A percentile compares a stretch with the other conserved stretches of the same genome.
Conservation (phyloP, 2,797 vertebrate genomes). For the Labeo calbasu region DNA sequence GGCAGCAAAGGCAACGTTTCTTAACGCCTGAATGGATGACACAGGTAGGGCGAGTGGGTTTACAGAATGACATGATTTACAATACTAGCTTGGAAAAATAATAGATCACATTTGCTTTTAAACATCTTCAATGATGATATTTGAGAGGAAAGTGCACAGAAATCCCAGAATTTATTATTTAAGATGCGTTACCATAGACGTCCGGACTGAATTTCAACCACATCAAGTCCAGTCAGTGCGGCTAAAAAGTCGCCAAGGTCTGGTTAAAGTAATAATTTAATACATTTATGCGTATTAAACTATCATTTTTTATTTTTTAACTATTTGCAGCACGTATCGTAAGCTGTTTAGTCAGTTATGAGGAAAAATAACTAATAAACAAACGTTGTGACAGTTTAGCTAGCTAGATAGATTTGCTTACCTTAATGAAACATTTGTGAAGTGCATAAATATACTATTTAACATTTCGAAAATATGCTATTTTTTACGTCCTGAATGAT, state of each 20-base stretch:
- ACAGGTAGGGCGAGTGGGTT: background rate
- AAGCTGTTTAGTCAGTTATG: background rate
- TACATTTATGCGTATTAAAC: background rate
- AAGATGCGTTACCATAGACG: background rate
- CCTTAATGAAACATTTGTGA: background rate
- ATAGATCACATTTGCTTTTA: background rate
- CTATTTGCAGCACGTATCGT: background rate
- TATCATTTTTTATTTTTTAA: background rate
- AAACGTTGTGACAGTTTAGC: background rate
- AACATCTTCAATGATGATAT: background rate
- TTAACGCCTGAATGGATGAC: background rate
- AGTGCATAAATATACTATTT: background rate
- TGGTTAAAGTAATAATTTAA: background rate
- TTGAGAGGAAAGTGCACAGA: slow-evolving; percentile 5
- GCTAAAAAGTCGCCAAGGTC: background rate
- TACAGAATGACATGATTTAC: background rate
- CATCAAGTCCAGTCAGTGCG: slow-evolving; percentile 7
- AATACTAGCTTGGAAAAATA: background rate
- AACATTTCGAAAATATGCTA: background rate
- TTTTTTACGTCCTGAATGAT: background rate
- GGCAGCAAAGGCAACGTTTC: slow-evolving; percentile 44
- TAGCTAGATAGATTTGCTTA: background rate
- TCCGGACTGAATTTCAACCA: background rate
- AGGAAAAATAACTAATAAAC: background rate
- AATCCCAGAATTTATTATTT: background rate